Evolutionary conservation across 2,113 vertebrate species (phyloP).

Genomic region (Mesocricetus auratus): DNA sequence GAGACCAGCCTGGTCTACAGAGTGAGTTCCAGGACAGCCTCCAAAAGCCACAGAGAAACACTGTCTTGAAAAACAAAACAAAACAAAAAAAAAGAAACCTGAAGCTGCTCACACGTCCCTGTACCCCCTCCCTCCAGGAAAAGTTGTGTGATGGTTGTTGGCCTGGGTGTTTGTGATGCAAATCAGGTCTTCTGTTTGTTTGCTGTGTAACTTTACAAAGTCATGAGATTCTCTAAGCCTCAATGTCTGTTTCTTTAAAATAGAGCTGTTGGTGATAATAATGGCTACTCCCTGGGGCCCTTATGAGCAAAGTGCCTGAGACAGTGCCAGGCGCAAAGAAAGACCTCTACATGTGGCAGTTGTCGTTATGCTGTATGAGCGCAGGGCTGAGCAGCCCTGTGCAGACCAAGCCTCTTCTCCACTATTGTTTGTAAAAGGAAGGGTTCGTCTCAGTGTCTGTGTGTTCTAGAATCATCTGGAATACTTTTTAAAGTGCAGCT

Average conservation of each 20-base stretch:
- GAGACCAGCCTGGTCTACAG: no score
- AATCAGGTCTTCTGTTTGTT: not conserved
- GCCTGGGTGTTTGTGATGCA: not conserved
- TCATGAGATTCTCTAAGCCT: not conserved
- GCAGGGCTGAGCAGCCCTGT: not conserved
- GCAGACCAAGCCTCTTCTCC: not conserved
- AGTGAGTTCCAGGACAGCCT: no score
- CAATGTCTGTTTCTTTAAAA: slow-evolving; percentile 14
- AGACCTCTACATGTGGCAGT: not conserved
- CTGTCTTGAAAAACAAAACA: no score
- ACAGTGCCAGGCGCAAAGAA: not conserved
- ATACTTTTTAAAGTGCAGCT: slow-evolving; percentile 9
- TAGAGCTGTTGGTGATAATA: not conserved
- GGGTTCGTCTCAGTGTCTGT: not conserved
- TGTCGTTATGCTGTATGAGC: not conserved
- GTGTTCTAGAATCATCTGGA: not conserved
- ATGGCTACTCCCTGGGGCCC: no score
- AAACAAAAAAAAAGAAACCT: no score
- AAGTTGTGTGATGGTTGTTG: not conserved
- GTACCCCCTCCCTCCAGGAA: not conserved
- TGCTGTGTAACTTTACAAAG: not conserved
- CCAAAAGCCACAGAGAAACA: no score
- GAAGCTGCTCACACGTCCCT: no score
- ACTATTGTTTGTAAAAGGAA: not conserved
- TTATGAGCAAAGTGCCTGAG: not conserved